Base-by-base conservation (phyloP, 2,888 invertebrate species). In the Bruchidius siliquastri region DNA sequence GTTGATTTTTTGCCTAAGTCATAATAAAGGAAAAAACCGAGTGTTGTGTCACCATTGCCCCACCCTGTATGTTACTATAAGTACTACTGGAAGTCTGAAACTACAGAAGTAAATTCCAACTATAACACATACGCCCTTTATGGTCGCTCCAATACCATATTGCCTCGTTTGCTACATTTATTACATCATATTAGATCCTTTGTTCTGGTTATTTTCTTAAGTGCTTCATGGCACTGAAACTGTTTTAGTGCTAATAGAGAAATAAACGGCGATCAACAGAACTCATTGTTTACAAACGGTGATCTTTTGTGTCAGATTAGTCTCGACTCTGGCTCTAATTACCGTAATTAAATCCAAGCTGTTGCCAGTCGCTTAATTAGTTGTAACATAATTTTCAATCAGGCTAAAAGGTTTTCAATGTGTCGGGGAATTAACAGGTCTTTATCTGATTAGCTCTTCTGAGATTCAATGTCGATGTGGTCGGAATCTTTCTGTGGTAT, bases 311-410 rank as follows among this genome's bases (percentile, higher is more conserved):
- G 68, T 72, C 30, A 21, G 68, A 18, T 67, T 30, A 20, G 72
- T 26, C 67, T 1, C 30, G n/a, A 10, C 68, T 68, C 68, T 72
- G 68, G 68, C 68, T 68, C 32, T 22, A 68, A 72, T 72, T 72
- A 68, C 67, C 67, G 21, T 72, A 72, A 72, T 72, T 72, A 72
- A 72, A 72, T 72, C 68, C 21, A 26, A 67, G 68, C 72, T 68
- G 72, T 68, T 68, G 22, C 49, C 68, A 68, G 68, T 30, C 72
- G 26, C 30, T 66, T 71, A 71, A 71, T 71, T 71, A 71, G 67
- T 67, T n/a, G 26, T 20, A 67, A 67, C 71, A 71, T 71, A 66
- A 71, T 71, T 71, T 71, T 67, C 66, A 67, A 22, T 71, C 71
- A 49, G 70, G 67, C 68, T 67, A 71, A 68, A 67, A 68, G 66